A percentile compares a stretch with the other conserved stretches of the same genome.
phyloP scores from a whole-genome alignment of 2,797 vertebrate genomes.

The Argyrosomus regius region DNA sequence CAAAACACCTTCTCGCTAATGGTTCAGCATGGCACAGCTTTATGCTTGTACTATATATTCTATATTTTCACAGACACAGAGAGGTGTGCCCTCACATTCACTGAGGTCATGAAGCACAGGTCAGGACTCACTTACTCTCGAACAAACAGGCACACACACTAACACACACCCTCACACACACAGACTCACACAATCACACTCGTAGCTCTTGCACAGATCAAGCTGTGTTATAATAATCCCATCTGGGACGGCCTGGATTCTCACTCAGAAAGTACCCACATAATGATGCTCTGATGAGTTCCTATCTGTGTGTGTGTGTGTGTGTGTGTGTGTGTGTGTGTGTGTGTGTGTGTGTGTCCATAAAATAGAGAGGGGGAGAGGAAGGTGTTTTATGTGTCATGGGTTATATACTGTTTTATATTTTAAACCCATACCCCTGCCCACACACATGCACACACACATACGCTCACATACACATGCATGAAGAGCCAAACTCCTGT shows the following conservation, averaged over 20 bases:
- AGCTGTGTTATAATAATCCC: conserved; percentile 77
- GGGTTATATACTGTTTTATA: conserved; percentile 63
- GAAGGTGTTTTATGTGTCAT: conserved; percentile 57
- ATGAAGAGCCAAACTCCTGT: conserved; percentile 64
- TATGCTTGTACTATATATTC: conserved; percentile 38
- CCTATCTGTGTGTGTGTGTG: conserved; percentile 45
- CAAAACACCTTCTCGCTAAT: conserved; percentile 34
- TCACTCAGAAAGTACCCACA: conserved; percentile 66
- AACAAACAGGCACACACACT: conserved; percentile 49
- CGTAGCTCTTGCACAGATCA: conserved; percentile 64
- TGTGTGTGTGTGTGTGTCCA: conserved; percentile 27
- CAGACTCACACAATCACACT: conserved; percentile 47
- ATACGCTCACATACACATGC: conserved; percentile 42
- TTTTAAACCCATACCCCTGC: conserved; percentile 58
- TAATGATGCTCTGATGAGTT: conserved; percentile 75
- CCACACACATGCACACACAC: conserved; percentile 39
- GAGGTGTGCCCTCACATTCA: conserved; percentile 31
- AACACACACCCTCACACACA: conserved; percentile 36
- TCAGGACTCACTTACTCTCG: conserved; percentile 34
- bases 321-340: conserved; percentile 41
- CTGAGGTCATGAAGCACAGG: conserved; percentile 60
- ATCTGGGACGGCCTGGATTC: conserved; percentile 70
- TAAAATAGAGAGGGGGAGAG: neutral
- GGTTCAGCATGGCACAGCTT: conserved; percentile 37
- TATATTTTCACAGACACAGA: conserved; percentile 46